These are phyloP conservation scores for Dolichopus griseipennis DNA, from an alignment of 2,888 invertebrate genomes.

Conservation along the genomic window DNA sequence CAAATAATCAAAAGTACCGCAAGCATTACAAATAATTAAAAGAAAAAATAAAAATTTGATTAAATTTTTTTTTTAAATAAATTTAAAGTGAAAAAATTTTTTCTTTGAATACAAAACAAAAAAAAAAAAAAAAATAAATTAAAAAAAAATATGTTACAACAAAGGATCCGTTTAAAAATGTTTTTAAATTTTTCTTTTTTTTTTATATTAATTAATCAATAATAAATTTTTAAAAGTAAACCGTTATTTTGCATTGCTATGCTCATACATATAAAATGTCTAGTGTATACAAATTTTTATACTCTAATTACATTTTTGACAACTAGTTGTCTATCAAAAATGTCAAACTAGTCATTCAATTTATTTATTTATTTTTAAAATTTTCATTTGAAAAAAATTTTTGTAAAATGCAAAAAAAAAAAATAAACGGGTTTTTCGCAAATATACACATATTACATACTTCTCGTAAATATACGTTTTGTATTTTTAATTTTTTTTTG, in stretches of 20 bases:
- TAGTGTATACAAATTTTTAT: no score
- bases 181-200: no score
- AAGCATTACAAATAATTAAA: neutral
- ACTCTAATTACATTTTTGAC: neutral
- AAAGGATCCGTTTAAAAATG: neutral
- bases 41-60: neutral
- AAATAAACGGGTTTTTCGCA: neutral
- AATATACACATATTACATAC: no score
- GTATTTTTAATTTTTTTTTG: no score
- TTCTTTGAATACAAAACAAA: neutral
- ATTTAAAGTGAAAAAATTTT: neutral
- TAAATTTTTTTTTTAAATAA: no score
- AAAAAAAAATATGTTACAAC: neutral
- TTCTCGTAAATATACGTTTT: no score
- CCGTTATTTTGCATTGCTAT: no score
- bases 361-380: neutral
- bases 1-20: conserved; percentile 6
- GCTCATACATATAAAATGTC: no score
- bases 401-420: neutral
- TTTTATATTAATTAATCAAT: no score
- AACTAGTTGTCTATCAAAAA: conserved; percentile 1
- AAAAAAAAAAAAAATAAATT: neutral
- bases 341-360: neutral
- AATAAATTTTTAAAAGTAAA: no score
- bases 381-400: neutral